A percentile compares a stretch with the other conserved stretches of the same genome.
These are phyloP conservation scores for Eurystomus gularis DNA, from an alignment of 2,113 vertebrate genomes.

Conservation along the genomic window DNA sequence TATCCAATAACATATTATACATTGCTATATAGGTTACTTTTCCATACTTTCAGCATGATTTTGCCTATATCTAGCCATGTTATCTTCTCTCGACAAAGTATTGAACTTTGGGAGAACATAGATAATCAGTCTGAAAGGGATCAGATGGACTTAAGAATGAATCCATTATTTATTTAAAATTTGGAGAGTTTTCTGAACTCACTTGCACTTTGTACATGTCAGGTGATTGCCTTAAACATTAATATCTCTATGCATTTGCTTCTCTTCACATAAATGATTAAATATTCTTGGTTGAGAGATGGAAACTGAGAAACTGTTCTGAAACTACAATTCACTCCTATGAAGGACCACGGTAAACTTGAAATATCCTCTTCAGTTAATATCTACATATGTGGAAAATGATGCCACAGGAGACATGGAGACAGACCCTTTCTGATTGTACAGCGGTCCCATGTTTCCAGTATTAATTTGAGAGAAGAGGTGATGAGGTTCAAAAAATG, in stretches of 20 bases:
- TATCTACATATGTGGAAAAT: neutral
- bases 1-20: neutral
- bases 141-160: neutral
- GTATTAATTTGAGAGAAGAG: neutral
- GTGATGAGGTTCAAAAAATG: neutral
- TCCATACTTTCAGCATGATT: neutral
- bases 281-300: neutral
- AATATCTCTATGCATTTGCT: neutral
- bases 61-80: neutral
- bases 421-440: neutral
- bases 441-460: neutral
- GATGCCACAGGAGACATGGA: neutral
- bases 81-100: neutral
- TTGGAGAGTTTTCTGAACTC: neutral
- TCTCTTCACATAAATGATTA: neutral
- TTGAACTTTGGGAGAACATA: neutral
- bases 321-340: neutral
- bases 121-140: neutral
- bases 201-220: neutral
- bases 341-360: rapidly evolving
- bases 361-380: neutral
- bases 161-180: neutral
- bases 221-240: neutral
- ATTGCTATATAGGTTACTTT: neutral
- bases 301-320: neutral